phyloP scores from a whole-genome alignment of 1,140 invertebrate genomes.

The Maniola jurtina region DNA sequence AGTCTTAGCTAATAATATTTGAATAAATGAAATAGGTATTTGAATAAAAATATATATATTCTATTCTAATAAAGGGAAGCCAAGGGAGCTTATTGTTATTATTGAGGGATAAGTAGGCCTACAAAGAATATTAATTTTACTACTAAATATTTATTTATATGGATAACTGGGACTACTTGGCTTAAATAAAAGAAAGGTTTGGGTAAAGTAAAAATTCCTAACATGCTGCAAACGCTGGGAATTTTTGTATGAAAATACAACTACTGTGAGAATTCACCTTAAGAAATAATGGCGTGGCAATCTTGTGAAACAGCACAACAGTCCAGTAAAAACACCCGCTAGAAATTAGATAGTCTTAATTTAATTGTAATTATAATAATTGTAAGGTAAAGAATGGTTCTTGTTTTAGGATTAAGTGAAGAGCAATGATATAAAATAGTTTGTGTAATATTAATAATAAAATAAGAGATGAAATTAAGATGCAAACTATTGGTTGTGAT shows the following conservation, averaged over 20 bases:
- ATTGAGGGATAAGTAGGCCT: too few species aligned
- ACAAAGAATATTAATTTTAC: too few species aligned
- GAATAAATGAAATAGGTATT: too few species aligned
- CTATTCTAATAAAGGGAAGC: too few species aligned
- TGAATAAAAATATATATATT: too few species aligned
- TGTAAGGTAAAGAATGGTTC: slow-evolving; percentile 75
- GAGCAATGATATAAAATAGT: slow-evolving; percentile 78
- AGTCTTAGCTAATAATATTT: too few species aligned
- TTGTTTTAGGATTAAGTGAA: slow-evolving; percentile 76
- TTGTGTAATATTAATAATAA: slow-evolving; percentile 67
- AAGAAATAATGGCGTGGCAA: slow-evolving; percentile 46
- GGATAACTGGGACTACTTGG: too few species aligned
- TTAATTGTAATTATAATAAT: slow-evolving; percentile 76
- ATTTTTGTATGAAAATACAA: neutral
- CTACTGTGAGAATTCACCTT: slow-evolving; percentile 12
- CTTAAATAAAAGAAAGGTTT: too few species aligned
- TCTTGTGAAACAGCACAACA: slow-evolving; percentile 63
- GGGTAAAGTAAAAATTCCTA: too few species aligned
- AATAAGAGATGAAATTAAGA: slow-evolving; percentile 76
- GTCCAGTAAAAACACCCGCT: slow-evolving; percentile 72
- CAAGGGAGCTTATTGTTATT: too few species aligned
- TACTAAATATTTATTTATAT: too few species aligned
- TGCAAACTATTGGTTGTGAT: slow-evolving; percentile 79
- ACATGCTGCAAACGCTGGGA: neutral
- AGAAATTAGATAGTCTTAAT: slow-evolving; percentile 77